phyloP scores from a whole-genome alignment of 2,888 invertebrate species.

The Arctia plantaginis region DNA sequence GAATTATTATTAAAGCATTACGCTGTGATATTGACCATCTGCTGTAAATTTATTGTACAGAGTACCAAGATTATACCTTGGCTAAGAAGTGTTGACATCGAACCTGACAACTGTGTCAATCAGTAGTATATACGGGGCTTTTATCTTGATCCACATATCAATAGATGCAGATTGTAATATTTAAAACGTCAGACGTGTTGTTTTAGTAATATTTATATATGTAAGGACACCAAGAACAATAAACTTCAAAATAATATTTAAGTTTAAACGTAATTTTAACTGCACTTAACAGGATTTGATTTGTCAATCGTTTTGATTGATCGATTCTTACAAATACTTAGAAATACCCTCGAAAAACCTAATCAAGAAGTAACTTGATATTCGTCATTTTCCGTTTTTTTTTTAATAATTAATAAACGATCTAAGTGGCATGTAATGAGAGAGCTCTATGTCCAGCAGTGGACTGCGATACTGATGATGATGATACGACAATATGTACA shows the following conservation, averaged over 20 bases:
- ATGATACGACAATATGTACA: too few species aligned
- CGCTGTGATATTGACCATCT: not conserved
- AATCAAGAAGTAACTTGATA: too few species aligned
- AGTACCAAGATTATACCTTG: not conserved
- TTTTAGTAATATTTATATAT: not conserved
- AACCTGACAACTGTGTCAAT: not conserved
- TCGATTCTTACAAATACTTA: too few species aligned
- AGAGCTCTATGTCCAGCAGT: too few species aligned
- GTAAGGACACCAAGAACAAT: not conserved
- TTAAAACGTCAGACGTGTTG: not conserved
- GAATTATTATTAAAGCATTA: too few species aligned
- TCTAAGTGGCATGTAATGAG: too few species aligned
- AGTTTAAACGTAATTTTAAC: not conserved
- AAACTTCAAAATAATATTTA: not conserved
- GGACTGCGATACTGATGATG: too few species aligned
- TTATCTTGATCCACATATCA: not conserved
- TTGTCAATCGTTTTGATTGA: too few species aligned
- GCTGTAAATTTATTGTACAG: not conserved
- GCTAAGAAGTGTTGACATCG: not conserved
- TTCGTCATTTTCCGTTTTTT: not conserved
- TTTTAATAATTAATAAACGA: not conserved
- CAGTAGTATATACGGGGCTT: too few species aligned
- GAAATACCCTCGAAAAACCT: too few species aligned
- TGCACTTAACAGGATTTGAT: not conserved
- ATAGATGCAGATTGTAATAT: not conserved